These are phyloP conservation scores for Threskiornis aethiopicus DNA, from an alignment of 2,797 vertebrate genomes.

Conservation along the genomic window DNA sequence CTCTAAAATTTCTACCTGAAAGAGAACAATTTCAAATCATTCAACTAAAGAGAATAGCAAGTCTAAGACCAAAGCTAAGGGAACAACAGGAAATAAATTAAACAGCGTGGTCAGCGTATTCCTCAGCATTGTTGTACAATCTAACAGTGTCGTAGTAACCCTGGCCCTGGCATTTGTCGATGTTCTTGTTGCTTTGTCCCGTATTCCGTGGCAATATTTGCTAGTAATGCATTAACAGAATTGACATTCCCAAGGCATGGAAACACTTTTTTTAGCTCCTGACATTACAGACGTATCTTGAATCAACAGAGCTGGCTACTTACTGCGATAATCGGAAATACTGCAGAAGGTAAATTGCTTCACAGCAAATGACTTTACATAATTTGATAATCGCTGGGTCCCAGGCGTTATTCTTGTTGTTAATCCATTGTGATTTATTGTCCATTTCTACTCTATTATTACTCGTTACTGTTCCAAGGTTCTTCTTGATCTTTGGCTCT, in stretches of 20 bases:
- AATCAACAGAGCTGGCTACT: background rate
- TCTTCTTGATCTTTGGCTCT: background rate
- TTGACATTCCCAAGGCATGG: background rate
- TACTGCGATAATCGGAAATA: background rate
- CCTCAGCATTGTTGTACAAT: background rate
- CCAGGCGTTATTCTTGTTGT: background rate
- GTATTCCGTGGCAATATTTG: background rate
- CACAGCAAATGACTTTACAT: conserved; percentile 3
- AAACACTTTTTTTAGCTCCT: background rate
- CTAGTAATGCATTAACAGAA: conserved; percentile 47
- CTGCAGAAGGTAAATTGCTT: background rate
- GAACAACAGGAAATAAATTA: background rate
- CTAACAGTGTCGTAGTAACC: background rate
- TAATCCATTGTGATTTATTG: conserved; percentile 15
- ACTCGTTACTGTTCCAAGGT: background rate
- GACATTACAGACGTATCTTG: background rate
- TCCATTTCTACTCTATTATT: background rate
- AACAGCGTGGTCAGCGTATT: background rate
- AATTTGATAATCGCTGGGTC: background rate
- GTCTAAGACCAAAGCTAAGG: background rate
- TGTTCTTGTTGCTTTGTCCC: background rate
- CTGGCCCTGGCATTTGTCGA: background rate
- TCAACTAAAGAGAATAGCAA: background rate
- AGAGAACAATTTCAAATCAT: background rate
- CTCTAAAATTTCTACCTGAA: background rate